These are phyloP conservation scores for Melitaea athalia DNA, from an alignment of 2,888 invertebrate genomes.

Conservation along the genomic window DNA sequence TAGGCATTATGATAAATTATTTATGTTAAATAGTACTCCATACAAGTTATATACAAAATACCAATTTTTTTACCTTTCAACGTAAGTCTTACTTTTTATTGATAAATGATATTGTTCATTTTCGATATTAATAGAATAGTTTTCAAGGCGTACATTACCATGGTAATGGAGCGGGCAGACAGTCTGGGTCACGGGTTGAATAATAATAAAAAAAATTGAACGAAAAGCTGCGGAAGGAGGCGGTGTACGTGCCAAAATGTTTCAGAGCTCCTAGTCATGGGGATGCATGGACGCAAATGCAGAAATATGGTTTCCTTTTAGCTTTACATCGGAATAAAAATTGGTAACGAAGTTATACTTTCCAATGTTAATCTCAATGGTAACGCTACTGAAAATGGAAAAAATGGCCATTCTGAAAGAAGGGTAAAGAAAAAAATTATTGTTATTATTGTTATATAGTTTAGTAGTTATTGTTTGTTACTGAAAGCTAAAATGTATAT, in stretches of 20 bases:
- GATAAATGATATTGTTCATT: too few species aligned
- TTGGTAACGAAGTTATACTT: slow-evolving; percentile 14
- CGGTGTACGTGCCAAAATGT: slow-evolving; percentile 31
- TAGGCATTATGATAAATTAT: too few species aligned
- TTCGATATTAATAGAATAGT: neutral
- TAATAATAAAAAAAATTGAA: slow-evolving; percentile 18
- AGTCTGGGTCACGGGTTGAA: slow-evolving; percentile 36
- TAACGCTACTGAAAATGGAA: neutral
- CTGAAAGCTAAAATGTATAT: too few species aligned
- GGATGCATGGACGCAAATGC: slow-evolving; percentile 20
- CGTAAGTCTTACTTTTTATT: too few species aligned
- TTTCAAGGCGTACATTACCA: slow-evolving; percentile 5
- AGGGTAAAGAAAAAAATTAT: neutral
- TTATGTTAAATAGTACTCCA: too few species aligned
- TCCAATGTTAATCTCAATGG: slow-evolving; percentile 1
- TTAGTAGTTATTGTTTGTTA: too few species aligned
- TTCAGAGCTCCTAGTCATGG: slow-evolving; percentile 14
- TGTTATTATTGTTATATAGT: too few species aligned
- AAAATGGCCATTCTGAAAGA: neutral
- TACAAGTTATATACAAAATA: too few species aligned
- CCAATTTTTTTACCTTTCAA: too few species aligned
- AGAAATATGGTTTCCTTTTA: slow-evolving; percentile 25
- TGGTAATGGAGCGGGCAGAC: slow-evolving; percentile 23
- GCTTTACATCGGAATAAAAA: slow-evolving; percentile 16
- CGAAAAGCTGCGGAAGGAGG: slow-evolving; percentile 19